phyloP scores from a whole-genome alignment of 2,113 vertebrate species.

The Parotia lawesii region DNA sequence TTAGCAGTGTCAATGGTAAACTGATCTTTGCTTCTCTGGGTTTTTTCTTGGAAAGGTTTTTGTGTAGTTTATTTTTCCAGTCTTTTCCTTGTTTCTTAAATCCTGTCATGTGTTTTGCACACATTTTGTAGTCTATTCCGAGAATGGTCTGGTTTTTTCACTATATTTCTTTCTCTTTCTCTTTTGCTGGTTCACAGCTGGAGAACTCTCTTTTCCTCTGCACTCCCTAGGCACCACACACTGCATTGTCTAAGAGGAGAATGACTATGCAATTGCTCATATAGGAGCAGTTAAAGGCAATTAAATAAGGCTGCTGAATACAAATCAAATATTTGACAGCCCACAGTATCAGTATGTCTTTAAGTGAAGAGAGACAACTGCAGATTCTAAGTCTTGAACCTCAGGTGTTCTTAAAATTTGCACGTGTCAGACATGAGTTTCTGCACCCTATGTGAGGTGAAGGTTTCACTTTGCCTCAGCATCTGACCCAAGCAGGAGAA shows the following conservation, averaged over 20 bases:
- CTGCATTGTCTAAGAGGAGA: background rate
- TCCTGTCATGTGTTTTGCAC: background rate
- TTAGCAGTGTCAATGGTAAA: background rate
- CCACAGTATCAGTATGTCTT: background rate
- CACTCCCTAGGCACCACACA: background rate
- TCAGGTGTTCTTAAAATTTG: background rate
- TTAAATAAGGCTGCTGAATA: background rate
- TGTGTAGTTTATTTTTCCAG: background rate
- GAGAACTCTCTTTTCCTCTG: background rate
- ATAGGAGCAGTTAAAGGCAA: background rate
- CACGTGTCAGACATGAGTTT: background rate
- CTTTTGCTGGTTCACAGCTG: background rate
- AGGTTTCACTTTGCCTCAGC: background rate
- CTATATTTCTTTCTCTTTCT: background rate
- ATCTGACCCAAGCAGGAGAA: background rate
- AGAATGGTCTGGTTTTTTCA: background rate
- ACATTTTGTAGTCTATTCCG: background rate
- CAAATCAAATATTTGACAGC: background rate
- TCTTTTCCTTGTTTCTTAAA: background rate
- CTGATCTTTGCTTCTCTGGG: background rate
- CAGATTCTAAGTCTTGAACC: background rate
- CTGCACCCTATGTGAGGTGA: fast-evolving
- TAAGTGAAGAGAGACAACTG: background rate
- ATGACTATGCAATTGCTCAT: background rate
- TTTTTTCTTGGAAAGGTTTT: background rate